Evolutionary conservation across 2,888 invertebrate genomes (phyloP), one percentile per base, ranked within the genome.

Genomic region (Spodoptera littoralis): DNA sequence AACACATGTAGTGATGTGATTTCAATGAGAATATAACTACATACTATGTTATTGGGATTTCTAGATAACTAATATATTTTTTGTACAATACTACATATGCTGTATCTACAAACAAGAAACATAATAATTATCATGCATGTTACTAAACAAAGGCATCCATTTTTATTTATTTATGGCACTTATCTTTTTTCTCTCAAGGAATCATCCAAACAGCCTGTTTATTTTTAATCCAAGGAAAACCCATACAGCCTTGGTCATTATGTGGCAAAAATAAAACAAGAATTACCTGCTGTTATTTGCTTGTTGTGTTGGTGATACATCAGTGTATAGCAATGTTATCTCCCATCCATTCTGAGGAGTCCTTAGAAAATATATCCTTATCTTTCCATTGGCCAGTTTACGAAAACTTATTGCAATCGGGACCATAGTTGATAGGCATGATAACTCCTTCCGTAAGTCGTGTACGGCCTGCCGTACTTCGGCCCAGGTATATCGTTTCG

Each of bases 271-370:
- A 51, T 43, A 43, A 46, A 68, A 60, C 30, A 55, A 6, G 1
- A 36, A 9, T 36, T 76, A 92, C 93, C 95, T 92, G 43, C 92
- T 85, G 69, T 92, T 95, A 73, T 92, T 96, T 9, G 96, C 92
- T 70, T 95, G 95, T 70, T 93, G 91, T n/a, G 95, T 95, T 62
- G 95, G 95, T 51, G 96, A 96, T n/a, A 99, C 96, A 88, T 99
- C 98, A 0, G 97, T 97, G 84, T 97, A 98, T 0, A 98, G 92
- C 11, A 99, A 91, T 0, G 98, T 98, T 3, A 98, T 98, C 89
- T 99, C 98, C 96, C 98, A 97, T 13, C 97, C 97, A 83, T 97
- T 98, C 55, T 97, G 97, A 0, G 98, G 98, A 24, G 97, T 97
- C 78, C 98, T 97, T 68, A 99, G 95, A 88, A 98, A 99, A 90